Conservation (phyloP, 2,797 vertebrate species). For the Linurgus olivaceus region DNA sequence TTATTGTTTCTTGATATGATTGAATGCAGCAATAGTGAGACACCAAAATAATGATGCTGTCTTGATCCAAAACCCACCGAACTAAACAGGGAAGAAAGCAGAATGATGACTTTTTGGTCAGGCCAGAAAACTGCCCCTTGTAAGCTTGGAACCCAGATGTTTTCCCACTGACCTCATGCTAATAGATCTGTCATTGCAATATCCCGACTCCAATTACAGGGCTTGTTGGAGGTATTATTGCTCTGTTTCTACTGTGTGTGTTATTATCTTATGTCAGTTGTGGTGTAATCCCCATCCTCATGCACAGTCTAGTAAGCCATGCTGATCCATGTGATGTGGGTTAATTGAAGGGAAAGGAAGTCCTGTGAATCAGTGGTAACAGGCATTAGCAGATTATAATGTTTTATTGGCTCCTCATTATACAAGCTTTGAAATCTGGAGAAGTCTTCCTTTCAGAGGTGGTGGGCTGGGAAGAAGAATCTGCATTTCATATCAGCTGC, state of each 20-base stretch:
- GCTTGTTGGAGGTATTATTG: not conserved
- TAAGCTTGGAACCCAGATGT: not conserved
- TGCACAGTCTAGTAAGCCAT: not conserved
- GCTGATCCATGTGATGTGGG: not conserved
- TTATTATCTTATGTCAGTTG: not conserved
- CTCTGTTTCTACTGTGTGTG: not conserved
- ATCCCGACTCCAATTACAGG: not conserved
- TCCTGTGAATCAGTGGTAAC: not conserved
- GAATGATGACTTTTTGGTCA: not conserved
- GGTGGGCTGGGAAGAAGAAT: not conserved
- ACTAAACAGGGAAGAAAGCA: not conserved
- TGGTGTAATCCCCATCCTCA: not conserved
- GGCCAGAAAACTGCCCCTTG: not conserved
- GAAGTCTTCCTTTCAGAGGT: not conserved
- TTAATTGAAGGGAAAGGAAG: conserved; percentile 38
- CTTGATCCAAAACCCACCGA: not conserved
- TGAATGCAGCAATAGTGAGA: not conserved
- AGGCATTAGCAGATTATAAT: not conserved
- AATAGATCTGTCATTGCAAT: not conserved
- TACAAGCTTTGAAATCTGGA: conserved; percentile 7
- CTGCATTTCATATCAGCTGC: not conserved
- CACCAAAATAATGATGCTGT: not conserved
- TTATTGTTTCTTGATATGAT: not conserved
- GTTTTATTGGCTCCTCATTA: conserved; percentile 3
- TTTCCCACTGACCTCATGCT: not conserved